These are phyloP conservation scores for Pagrus major DNA, from an alignment of 2,113 vertebrate species.

Conservation along the genomic window DNA sequence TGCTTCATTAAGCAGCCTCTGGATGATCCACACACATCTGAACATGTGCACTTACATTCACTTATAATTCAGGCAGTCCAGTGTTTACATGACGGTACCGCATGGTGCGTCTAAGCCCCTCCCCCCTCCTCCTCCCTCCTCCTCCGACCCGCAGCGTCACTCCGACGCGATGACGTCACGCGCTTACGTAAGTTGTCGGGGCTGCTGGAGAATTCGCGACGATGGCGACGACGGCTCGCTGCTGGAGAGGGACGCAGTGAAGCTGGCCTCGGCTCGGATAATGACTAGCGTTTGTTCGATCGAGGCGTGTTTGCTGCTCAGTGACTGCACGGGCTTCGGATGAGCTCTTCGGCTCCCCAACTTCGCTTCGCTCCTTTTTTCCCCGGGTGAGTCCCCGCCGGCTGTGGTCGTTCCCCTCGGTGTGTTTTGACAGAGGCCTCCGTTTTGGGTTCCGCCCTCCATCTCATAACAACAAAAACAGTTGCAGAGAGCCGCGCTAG, in stretches of 20 bases:
- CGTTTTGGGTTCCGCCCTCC: conserved; percentile 84
- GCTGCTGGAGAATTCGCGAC: conserved; percentile 74
- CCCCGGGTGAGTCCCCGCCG: conserved; percentile 77
- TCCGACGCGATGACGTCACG: conserved; percentile 72
- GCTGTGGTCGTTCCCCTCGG: conserved; percentile 49
- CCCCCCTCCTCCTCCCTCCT: too few relatives aligned
- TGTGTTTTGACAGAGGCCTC: conserved; percentile 86
- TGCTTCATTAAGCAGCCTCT: neutral
- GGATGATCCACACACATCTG: neutral
- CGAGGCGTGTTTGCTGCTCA: conserved; percentile 57
- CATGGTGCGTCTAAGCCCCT: conserved; percentile 58
- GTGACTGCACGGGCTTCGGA: conserved; percentile 58
- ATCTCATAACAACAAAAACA: conserved; percentile 87
- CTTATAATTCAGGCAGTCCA: neutral
- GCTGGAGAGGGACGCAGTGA: conserved; percentile 77
- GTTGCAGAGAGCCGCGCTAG: conserved; percentile 64
- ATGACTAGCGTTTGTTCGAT: conserved; percentile 64
- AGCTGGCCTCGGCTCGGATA: conserved; percentile 73
- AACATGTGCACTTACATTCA: too few relatives aligned
- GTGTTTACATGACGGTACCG: conserved; percentile 74
- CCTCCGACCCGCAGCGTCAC: neutral
- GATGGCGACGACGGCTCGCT: conserved; percentile 81
- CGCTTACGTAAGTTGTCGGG: conserved; percentile 64
- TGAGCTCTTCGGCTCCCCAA: conserved; percentile 37
- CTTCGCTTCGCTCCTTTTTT: conserved; percentile 41